These are phyloP conservation scores for Steatornis caripensis DNA, from an alignment of 2,113 vertebrate genomes.

Conservation along the genomic window DNA sequence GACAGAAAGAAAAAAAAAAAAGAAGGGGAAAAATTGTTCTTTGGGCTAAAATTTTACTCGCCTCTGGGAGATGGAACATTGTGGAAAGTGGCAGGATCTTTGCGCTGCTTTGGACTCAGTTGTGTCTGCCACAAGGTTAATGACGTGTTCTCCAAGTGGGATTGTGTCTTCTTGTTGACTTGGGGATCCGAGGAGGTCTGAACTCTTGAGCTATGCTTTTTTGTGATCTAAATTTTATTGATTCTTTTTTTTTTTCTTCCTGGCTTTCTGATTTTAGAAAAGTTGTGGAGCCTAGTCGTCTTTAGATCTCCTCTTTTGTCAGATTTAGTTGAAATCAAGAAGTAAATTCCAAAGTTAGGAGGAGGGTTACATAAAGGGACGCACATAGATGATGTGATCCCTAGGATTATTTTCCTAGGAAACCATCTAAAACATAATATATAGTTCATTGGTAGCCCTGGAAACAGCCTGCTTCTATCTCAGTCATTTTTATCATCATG, in stretches of 20 bases:
- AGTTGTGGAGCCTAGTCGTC: not conserved
- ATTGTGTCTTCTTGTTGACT: not conserved
- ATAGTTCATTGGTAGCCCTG: constrained; percentile 32
- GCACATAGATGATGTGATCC: not conserved
- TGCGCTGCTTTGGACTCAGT: not conserved
- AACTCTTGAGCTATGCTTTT: not conserved
- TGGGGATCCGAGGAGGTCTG: not conserved
- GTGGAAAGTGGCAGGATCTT: not conserved
- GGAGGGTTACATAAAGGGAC: not conserved
- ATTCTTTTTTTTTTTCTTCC: fast-evolving
- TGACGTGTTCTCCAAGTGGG: not conserved
- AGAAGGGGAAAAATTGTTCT: not conserved
- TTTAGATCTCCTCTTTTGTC: not conserved
- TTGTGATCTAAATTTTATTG: not conserved
- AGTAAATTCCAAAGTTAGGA: not conserved
- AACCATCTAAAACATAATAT: constrained; percentile 17
- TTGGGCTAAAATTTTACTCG: not conserved
- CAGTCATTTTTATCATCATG: not conserved
- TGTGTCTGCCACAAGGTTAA: not conserved
- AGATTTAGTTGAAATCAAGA: not conserved
- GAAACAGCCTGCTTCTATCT: constrained; percentile 15
- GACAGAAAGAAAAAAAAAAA: not conserved
- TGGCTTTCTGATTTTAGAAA: not conserved
- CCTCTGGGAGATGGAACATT: not conserved
- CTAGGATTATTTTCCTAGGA: constrained; percentile 44